Evolutionary conservation across 2,113 vertebrate species (phyloP), one percentile per base, ranked within the genome.

Genomic region (Camelus dromedarius): DNA sequence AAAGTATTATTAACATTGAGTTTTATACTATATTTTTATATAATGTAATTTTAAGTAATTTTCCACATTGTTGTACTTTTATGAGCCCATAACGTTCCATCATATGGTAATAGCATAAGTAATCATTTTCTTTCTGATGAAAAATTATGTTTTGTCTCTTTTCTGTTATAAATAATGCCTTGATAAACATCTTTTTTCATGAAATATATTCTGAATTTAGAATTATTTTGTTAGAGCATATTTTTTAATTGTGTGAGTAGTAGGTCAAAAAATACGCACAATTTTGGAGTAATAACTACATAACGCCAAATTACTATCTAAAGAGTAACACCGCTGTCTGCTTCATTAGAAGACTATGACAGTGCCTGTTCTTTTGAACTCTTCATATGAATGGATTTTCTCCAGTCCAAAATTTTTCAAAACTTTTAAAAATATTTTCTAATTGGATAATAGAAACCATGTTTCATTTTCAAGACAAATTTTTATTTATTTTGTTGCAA

Each of bases 141-240:
- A 84, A 95, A 79, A 30, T 42, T 42, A 42, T 93, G 8, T 84
- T 84, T 70, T 76, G 8, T 92, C 32, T 82, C 38, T 88, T 82
- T 87, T 69, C 46, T 88, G 22, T 28, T 42, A 4, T 56, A 79
- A 87, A 72, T 32, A 79, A 67, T 38, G 20, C 6, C 73, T 62
- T 62, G 9, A n/a, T 54, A 18, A 81, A 26, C 13, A 67, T 20
- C 4, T 24, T 86, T 80, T 89, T 54, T 22, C 9, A 50, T 62
- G 62, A 95, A 87, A 22, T 46, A 66, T 30, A 87, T 95, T 75
- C 35, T 83, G 32, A 95, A 42, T 38, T 94, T 67, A 58, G 5
- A 1, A 58, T 93, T 83, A 69, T 73, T 92, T 76, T 20, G 52
- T 96, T 73, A 93, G 38, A 50, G 9, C 11, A 4, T 89, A 81